phyloP scores from a whole-genome alignment of 2,888 invertebrate species.

The Hemaris fuciformis region DNA sequence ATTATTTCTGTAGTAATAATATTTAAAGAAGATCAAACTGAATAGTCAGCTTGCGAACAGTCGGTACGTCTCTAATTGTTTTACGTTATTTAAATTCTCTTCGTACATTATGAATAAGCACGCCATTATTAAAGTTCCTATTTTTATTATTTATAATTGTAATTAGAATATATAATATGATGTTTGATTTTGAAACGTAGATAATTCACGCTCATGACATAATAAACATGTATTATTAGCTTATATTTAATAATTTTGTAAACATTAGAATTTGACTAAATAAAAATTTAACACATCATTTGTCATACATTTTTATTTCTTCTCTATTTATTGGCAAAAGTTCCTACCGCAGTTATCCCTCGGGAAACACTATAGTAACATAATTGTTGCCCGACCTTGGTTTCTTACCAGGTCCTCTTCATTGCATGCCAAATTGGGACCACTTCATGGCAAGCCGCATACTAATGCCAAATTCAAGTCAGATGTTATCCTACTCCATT shows the following conservation, averaged over 20 bases:
- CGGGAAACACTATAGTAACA: too few relatives aligned
- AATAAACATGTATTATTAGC: slow-evolving; percentile 33
- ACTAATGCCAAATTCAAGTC: too few relatives aligned
- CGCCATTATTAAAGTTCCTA: slow-evolving; percentile 56
- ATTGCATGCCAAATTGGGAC: too few relatives aligned
- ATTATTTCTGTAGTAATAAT: not conserved
- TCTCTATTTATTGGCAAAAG: not conserved
- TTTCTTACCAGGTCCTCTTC: too few relatives aligned
- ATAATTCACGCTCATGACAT: slow-evolving; percentile 25
- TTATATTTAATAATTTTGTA: slow-evolving; percentile 26
- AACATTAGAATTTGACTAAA: slow-evolving; percentile 17
- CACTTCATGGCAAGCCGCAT: too few relatives aligned
- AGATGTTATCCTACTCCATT: too few relatives aligned
- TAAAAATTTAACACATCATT: slow-evolving; percentile 11
- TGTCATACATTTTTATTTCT: not conserved
- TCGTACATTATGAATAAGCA: slow-evolving; percentile 34
- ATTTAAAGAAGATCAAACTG: not conserved
- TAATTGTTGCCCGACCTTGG: too few relatives aligned
- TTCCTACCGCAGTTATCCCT: too few relatives aligned
- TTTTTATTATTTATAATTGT: slow-evolving; percentile 42
- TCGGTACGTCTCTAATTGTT: not conserved
- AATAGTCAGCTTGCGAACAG: not conserved
- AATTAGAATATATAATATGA: slow-evolving; percentile 12
- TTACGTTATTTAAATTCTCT: slow-evolving; percentile 5
- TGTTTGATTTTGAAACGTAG: slow-evolving; percentile 21